These are phyloP conservation scores for Arbacia lixula DNA, from an alignment of 53 echinoderm and acorn worm species.

Conservation along the genomic window DNA sequence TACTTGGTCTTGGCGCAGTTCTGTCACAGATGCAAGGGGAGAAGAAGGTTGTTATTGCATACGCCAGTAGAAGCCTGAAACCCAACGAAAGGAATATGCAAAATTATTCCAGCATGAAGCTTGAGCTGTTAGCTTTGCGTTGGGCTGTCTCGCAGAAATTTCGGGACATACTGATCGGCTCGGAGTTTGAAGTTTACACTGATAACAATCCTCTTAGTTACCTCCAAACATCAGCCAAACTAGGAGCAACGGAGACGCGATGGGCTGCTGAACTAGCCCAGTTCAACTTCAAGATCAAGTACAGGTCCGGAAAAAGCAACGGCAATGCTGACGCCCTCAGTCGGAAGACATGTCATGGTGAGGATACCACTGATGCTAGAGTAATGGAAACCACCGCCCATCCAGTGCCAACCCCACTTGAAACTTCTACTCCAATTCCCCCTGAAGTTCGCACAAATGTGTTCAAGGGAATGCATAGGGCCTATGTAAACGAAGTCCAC, in stretches of 20 bases:
- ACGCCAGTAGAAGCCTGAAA: too few species aligned
- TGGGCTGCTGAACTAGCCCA: conserved; percentile 65
- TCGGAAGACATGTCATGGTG: conserved; percentile 45
- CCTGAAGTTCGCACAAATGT: neutral
- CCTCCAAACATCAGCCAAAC: conserved; percentile 46
- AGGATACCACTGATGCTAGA: neutral
- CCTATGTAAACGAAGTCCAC: neutral
- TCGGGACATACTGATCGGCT: too few species aligned
- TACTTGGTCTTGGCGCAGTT: conserved; percentile 60
- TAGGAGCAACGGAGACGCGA: conserved; percentile 57
- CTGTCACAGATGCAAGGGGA: too few species aligned
- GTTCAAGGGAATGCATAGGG: neutral
- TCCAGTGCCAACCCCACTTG: neutral
- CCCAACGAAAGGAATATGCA: too few species aligned
- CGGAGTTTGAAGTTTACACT: too few species aligned
- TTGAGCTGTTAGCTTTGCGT: conserved; percentile 45
- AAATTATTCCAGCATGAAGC: conserved; percentile 69
- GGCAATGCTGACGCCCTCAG: conserved; percentile 58
- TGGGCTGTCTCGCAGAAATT: conserved; percentile 58
- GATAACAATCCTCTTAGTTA: too few species aligned
- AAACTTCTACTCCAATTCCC: neutral
- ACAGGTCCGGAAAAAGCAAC: conserved; percentile 43
- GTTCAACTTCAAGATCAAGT: conserved; percentile 50
- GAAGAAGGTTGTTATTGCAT: too few species aligned
- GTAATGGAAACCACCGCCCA: neutral